phyloP scores from a whole-genome alignment of 2,113 vertebrate species.

The Symphodus melops region DNA sequence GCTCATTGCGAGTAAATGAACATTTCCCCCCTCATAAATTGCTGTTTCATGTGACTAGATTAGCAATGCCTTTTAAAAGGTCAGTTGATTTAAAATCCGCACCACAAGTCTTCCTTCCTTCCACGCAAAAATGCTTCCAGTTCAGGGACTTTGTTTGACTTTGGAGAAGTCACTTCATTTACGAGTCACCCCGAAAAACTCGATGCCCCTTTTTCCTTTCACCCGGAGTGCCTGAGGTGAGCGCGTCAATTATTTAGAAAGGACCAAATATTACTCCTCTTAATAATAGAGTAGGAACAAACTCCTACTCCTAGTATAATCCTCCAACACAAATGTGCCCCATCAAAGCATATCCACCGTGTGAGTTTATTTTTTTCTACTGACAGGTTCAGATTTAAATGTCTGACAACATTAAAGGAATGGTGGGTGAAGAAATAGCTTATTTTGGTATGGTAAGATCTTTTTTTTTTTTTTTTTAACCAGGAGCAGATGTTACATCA shows the following conservation, averaged over 20 bases:
- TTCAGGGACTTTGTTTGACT: slow-evolving; percentile 57
- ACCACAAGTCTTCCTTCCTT: slow-evolving; percentile 35
- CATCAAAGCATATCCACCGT: neutral
- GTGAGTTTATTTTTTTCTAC: neutral
- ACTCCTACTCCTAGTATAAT: neutral
- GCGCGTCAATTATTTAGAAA: neutral
- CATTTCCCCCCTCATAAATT: slow-evolving; percentile 79
- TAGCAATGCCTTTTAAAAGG: slow-evolving; percentile 80
- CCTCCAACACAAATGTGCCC: neutral
- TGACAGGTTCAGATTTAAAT: neutral
- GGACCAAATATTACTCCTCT: neutral
- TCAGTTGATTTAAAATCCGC: slow-evolving; percentile 77
- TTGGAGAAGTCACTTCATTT: slow-evolving; percentile 50
- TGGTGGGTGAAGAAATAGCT: neutral
- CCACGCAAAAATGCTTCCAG: slow-evolving; percentile 1
- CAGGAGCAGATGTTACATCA: neutral
- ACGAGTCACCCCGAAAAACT: slow-evolving; percentile 1
- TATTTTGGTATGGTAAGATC: neutral
- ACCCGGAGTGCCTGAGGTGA: neutral
- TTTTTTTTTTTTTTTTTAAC: neutral
- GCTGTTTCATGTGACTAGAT: slow-evolving; percentile 82
- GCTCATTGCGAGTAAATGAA: slow-evolving; percentile 79
- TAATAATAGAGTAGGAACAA: slow-evolving; percentile 2
- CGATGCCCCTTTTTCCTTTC: neutral
- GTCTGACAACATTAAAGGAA: neutral